Percentiles rank a stretch among this genome's conserved stretches.
Evolutionary conservation across 2,888 invertebrate species (phyloP).

Genomic region (Salpingus planirostris): DNA sequence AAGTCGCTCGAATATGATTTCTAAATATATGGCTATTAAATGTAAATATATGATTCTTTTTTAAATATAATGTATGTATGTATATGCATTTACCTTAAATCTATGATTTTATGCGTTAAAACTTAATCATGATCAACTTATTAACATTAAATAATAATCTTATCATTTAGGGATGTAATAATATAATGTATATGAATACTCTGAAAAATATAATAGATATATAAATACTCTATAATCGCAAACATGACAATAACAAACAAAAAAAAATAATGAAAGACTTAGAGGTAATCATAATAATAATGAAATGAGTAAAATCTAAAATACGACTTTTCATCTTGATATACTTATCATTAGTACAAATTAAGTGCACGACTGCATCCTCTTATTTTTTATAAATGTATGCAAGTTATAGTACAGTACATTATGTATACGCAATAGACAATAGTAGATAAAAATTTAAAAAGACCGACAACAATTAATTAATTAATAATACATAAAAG

Average conservation of each 20-base stretch:
- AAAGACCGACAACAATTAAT: too few species aligned
- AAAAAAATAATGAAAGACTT: conserved; percentile 26
- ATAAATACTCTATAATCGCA: conserved; percentile 28
- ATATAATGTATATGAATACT: conserved; percentile 37
- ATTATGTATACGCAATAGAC: too few species aligned
- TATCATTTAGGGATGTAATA: too few species aligned
- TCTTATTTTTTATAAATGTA: conserved; percentile 14
- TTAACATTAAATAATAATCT: neutral
- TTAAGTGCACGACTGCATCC: conserved; percentile 25
- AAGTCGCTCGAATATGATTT: conserved; percentile 6
- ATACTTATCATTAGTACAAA: conserved; percentile 31
- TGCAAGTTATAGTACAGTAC: too few species aligned
- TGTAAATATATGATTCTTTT: conserved; percentile 8
- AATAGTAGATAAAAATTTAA: too few species aligned
- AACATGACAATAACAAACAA: conserved; percentile 15
- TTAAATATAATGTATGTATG: neutral
- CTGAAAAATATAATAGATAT: conserved; percentile 36
- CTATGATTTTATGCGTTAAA: neutral
- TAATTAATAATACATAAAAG: conserved; percentile 13
- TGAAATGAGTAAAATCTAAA: too few species aligned
- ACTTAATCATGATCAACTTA: neutral
- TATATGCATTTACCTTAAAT: conserved; percentile 2
- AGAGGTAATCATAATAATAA: too few species aligned
- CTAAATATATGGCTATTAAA: conserved; percentile 10
- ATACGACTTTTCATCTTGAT: too few species aligned